phyloP scores from a whole-genome alignment of 2,797 vertebrate species.

The Lemur catta region DNA sequence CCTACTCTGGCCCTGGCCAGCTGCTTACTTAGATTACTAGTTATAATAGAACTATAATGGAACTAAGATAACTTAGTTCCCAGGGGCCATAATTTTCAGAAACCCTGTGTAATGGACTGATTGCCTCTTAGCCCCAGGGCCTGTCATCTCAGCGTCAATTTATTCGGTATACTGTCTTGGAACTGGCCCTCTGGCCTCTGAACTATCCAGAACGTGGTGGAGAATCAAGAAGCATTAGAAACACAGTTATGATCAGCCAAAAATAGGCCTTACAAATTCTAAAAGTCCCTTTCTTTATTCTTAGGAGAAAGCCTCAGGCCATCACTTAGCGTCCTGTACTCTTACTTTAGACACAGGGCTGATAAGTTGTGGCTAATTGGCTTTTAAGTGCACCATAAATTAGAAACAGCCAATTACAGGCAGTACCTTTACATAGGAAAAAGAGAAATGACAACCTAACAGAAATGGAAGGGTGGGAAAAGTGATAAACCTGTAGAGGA shows the following conservation, averaged over 20 bases:
- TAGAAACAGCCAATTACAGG: not conserved
- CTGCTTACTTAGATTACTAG: not conserved
- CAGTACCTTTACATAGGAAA: not conserved
- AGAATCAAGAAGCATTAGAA: not conserved
- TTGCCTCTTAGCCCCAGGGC: not conserved
- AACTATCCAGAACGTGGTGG: not conserved
- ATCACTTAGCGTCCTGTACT: not conserved
- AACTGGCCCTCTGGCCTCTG: not conserved
- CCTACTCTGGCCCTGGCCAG: not conserved
- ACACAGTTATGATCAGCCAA: not conserved
- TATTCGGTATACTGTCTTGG: not conserved
- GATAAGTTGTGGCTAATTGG: not conserved
- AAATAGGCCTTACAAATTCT: not conserved
- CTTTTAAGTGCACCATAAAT: not conserved
- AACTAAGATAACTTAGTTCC: not conserved
- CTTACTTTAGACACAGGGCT: not conserved
- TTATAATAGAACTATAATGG: not conserved
- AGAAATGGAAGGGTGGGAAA: not conserved
- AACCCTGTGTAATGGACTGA: not conserved
- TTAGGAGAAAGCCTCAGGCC: not conserved
- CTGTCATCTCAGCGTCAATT: not conserved
- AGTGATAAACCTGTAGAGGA: not conserved
- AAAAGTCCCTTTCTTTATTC: not conserved
- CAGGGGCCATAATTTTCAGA: not conserved
- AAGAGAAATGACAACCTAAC: not conserved